Evolutionary conservation across 2,888 invertebrate genomes (phyloP), one percentile per base, ranked within the genome.

Genomic region (Aphidius colemani): DNA sequence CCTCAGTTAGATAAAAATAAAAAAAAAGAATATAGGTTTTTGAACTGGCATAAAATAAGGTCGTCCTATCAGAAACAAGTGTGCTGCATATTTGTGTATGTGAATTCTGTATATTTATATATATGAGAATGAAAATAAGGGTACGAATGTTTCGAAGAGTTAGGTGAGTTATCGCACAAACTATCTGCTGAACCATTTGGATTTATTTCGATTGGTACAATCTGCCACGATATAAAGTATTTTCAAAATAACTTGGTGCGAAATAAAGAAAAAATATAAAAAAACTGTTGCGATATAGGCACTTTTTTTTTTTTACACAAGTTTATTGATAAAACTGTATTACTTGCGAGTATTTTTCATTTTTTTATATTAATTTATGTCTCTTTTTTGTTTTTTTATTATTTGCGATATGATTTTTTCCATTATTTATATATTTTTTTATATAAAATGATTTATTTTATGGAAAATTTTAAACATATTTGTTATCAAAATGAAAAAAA

Each of bases 161-260:
- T 69, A 63, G 68, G 73, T 80, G 78, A 79, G 75, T 79, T 80
- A 80, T 80, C 75, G 78, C 71, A 66, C 73, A 77, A 76, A 78
- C 77, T 77, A 78, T 78, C 78, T 74, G 76, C 74, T 76, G 76
- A 74, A 75, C 74, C 72, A 69, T 70, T 56, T 49, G 74, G 76
- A 79, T 80, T 80, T 79, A 79, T 79, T 77, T 78, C 78, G 75
- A 78, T 77, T 76, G 78, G 77, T 78, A 77, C 80, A 79, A 79
- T 79, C 77, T 80, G 78, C 76, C 73, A 71, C 71, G 68, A 76
- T 78, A 77, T 78, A 76, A 75, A 77, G 61, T 64, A 65, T 65
- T 65, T 61, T 53, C 45, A 58, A 61, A 61, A 65, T 57, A 46
- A 57, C 58, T 46, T 46, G 11, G 11, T 57, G 44, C 45, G 39